These are phyloP conservation scores for Pteromalus puparum DNA, from an alignment of 1,140 invertebrate species.

Conservation along the genomic window DNA sequence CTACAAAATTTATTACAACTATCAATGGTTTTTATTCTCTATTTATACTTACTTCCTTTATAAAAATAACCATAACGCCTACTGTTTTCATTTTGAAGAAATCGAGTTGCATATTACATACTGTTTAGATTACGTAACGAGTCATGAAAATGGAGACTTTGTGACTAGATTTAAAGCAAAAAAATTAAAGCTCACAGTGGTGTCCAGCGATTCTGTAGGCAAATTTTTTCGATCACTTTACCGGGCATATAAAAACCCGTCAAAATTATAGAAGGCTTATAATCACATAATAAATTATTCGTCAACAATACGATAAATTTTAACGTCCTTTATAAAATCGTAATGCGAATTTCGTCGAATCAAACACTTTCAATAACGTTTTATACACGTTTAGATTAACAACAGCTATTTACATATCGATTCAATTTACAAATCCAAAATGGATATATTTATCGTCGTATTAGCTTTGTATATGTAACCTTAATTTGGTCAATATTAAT, in stretches of 20 bases:
- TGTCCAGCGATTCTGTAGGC: background rate
- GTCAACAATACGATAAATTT: background rate
- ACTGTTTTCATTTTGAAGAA: background rate
- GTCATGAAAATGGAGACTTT: background rate
- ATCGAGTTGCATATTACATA: background rate
- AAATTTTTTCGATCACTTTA: slow-evolving; percentile 1
- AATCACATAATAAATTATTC: background rate
- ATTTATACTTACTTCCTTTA: background rate
- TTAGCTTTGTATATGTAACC: background rate
- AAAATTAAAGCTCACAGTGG: background rate
- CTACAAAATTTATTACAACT: background rate
- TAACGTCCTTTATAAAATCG: background rate
- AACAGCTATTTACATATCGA: background rate
- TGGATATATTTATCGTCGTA: background rate
- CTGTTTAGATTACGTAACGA: background rate
- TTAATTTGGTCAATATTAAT: background rate
- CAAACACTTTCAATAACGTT: background rate
- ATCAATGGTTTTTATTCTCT: background rate
- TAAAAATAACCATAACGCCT: background rate
- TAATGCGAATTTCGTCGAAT: background rate
- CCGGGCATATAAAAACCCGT: background rate
- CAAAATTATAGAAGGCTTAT: background rate
- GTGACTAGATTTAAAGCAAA: slow-evolving; percentile 1
- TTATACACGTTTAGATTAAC: background rate
- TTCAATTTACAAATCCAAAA: background rate